A percentile compares a stretch with the other conserved stretches of the same genome.
These are phyloP conservation scores for Podarcis siculus DNA, from an alignment of 2,797 vertebrate genomes.

Conservation along the genomic window DNA sequence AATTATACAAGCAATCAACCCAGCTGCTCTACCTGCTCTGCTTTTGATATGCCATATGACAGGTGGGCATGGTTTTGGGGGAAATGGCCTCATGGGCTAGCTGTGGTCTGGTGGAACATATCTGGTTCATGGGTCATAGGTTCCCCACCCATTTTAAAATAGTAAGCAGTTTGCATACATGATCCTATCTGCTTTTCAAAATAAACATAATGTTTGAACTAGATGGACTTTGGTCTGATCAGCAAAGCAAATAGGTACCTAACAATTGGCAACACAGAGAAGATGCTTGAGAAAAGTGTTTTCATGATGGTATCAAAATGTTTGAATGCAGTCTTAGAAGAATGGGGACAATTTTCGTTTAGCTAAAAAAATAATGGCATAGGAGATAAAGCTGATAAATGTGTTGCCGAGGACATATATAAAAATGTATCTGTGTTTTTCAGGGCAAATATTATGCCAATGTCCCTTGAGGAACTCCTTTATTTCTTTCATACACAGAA, in stretches of 20 bases:
- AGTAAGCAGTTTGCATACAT: constrained; percentile 12
- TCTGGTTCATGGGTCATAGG: too few relatives aligned
- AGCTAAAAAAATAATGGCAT: background rate
- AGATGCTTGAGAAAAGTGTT: background rate
- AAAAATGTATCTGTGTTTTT: background rate
- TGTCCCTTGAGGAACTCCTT: background rate
- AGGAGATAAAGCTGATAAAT: background rate
- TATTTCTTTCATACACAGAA: background rate
- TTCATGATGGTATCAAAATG: background rate
- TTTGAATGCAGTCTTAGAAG: background rate
- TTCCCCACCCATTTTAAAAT: constrained; percentile 11
- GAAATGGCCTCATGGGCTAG: too few relatives aligned
- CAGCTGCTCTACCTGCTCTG: too few relatives aligned
- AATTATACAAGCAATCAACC: too few relatives aligned
- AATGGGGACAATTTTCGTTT: background rate
- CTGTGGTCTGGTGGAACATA: too few relatives aligned
- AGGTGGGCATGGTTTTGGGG: too few relatives aligned
- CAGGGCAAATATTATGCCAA: background rate
- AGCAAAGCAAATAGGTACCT: background rate
- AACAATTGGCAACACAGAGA: background rate
- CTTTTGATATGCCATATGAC: too few relatives aligned
- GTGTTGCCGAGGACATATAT: background rate
- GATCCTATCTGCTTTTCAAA: too few relatives aligned
- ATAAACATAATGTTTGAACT: background rate
- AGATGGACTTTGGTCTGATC: background rate